Base-by-base conservation (phyloP, 2,113 vertebrate species). In the Bubo bubo region DNA sequence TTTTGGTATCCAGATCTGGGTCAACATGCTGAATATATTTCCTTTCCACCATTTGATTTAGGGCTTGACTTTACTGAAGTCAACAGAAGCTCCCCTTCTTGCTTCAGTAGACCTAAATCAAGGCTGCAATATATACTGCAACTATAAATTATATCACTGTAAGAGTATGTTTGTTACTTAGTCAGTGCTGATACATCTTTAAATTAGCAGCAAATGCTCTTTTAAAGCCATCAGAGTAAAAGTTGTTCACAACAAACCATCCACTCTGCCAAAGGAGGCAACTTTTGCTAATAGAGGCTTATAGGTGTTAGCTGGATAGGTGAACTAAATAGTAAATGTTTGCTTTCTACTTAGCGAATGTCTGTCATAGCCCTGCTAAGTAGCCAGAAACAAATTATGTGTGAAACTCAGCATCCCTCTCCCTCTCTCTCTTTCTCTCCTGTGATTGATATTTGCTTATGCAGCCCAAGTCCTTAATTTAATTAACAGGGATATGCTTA, bases 351-450 rank as follows among this genome's bases (percentile, higher is more conserved):
- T 97, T 95, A 97, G 74, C 17, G 6, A 86, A 86, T 90, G 93
- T 96, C 97, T 95, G 95, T 67, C 83, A 95, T 79, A 91, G 90
- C 93, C 82, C 64, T 49, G 91, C 91, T 95, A 95, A 97, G 96
- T 89, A 94, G 86, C 79, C 88, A 93, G 95, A 87, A 95, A 97
- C 96, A 97, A 98, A 98, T 97, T 86, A 98, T 35, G 96, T 87
- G 97, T 94, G 94, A 98, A 98, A 89, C 62, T 88, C 97, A 88
- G 86, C 92, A 91, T 81, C 72, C n/a, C 55, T 88, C 62, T 86
- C 81, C 80, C 66, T 88, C 89, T 79, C 62, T 71, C 39, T 90
- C 71, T 82, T 60, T 91, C 81, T 87, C 84, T 95, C 81, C 93
- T 64, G 95, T 77, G 87, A 86, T 75, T 94, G 59, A 35, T 95